A percentile compares a stretch with the other conserved stretches of the same genome.
These are phyloP conservation scores for Polydrusus tereticollis DNA, from an alignment of 2,888 invertebrate species.

Conservation along the genomic window DNA sequence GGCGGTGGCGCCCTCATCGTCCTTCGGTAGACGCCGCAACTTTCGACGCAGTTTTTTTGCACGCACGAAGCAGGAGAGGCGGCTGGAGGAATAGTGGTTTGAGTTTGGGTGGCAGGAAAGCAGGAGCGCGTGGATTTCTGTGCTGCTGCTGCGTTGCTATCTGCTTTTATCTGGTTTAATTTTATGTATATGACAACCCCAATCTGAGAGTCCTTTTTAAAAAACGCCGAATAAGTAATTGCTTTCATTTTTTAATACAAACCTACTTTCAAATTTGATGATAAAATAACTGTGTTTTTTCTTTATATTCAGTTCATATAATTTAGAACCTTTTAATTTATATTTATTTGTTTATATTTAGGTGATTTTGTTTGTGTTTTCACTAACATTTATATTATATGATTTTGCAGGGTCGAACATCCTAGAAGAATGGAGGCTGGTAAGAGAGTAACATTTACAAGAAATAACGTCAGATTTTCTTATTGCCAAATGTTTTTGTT, in stretches of 20 bases:
- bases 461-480: too few relatives aligned
- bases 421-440: too few relatives aligned
- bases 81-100: constrained; percentile 49
- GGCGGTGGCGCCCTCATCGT: constrained; percentile 64
- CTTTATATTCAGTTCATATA: too few relatives aligned
- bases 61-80: constrained; percentile 53
- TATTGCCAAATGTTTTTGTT: too few relatives aligned
- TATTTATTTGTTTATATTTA: too few relatives aligned
- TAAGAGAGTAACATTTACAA: too few relatives aligned
- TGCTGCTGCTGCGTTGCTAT: constrained; percentile 34
- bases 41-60: constrained; percentile 57
- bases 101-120: constrained; percentile 40
- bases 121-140: constrained; percentile 35
- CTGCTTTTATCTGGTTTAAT: constrained; percentile 43
- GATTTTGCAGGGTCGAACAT: too few relatives aligned
- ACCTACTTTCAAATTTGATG: too few relatives aligned
- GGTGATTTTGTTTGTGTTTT: too few relatives aligned
- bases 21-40: constrained; percentile 53
- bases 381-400: too few relatives aligned
- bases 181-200: constrained; percentile 33
- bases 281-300: too few relatives aligned
- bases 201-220: constrained; percentile 28
- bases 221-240: neutral
- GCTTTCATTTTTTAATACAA: neutral
- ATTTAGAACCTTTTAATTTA: too few relatives aligned